Evolutionary conservation across 2,888 invertebrate species (phyloP), one percentile per base, ranked within the genome.

Genomic region (Diarsia brunnea): DNA sequence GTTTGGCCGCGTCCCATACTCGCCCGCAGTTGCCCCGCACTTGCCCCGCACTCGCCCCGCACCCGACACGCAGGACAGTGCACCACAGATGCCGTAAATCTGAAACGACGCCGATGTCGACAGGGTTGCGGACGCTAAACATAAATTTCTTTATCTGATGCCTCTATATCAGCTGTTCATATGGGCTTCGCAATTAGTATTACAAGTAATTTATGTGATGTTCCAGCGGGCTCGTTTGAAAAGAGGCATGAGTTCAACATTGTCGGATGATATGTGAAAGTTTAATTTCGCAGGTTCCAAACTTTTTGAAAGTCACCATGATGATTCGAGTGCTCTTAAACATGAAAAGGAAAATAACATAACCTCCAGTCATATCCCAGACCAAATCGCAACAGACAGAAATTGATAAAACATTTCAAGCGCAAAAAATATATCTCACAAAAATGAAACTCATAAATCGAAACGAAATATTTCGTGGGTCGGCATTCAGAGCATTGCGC

Each of bases 371-470:
- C 27, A 65, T 66, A 73, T 45, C 68, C 75, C 27, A 77, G 73
- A 79, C 64, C 14, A 80, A 82, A 82, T 75, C 69, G 73, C 72
- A 73, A 65, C 55, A 77, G 69, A 82, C 78, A 87, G 79, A 90
- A 92, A 93, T 91, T 92, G 92, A 92, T 92, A 92, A 91, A 93
- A 92, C 88, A 90, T 92, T 91, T 89, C 90, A 79, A 84, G 89
- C 88, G 89, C 91, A 92, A 93, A 88, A 94, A 92, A 93, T 91
- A 93, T 93, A 91, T 92, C 90, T 89, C 88, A 88, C 90, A 91
- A 92, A 95, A 94, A 94, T 93, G 92, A 92, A 94, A 94, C 91
- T 91, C 94, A 94, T 95, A 96, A 95, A 96, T 95, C 94, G 95
- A 93, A 94, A 92, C 92, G 91, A 92, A 95, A 94, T 95, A 95